Base-by-base conservation (phyloP, 2,888 invertebrate species). In the Drosophila barbarae region DNA sequence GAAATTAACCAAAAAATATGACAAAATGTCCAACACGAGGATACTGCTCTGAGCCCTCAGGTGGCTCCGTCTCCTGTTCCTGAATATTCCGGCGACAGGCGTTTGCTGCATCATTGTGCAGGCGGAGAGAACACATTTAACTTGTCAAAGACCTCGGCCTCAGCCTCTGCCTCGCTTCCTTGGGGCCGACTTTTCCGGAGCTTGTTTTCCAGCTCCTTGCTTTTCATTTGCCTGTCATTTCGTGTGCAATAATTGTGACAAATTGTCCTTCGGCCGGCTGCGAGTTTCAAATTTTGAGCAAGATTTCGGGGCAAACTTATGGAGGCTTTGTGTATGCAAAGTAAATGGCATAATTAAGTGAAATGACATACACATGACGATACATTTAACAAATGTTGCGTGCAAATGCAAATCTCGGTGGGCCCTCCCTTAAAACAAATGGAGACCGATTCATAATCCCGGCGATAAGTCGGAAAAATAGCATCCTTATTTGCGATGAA, bases 1-100 rank as follows among this genome's bases (percentile, higher is more conserved):
- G 61, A 85, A 81, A 85, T 84, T 78, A 81, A 72, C 71, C 76
- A 70, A 76, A 83, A 84, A 85, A 74, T 81, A 81, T 85, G 81
- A 73, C 78, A 84, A 74, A 74, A 78, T 72, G 57, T 67, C 52
- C 52, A 47, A 54, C 41, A 51, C 64, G 32, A 49, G 50, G 10
- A 4, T 10, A 8, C 30, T n/a, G 47, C 41, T 7, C 13, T 38
- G 1, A 51, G 50, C 39, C 34, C 39, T 44, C 72, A 75, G 69
- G 67, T 66, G 63, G 23, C 26, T 47, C 41, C 46, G 30, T 38
- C 44, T 68, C 66, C 60, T 46, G 38, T 50, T 68, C 66, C 60
- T 44, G 51, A 61, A 74, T 53, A 74, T 61, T 69, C 41, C 23
- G 28, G 15, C 10, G 64, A 66, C 42, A 42, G 15, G 36, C 54